These are phyloP conservation scores for Mythimna albipuncta DNA, from an alignment of 2,888 invertebrate genomes.

Conservation along the genomic window DNA sequence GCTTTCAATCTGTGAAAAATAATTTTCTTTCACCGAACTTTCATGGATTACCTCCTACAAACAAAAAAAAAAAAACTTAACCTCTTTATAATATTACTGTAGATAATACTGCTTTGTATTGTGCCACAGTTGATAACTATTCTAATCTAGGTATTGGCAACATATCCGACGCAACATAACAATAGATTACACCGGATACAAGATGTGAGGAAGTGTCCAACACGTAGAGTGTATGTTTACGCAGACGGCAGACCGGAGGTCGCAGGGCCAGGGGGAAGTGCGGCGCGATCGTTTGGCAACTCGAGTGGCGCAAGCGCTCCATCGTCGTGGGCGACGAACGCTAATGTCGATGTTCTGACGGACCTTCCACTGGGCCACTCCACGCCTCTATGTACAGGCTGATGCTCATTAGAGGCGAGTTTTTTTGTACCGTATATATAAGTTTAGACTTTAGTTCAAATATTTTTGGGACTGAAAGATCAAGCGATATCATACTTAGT, in stretches of 20 bases:
- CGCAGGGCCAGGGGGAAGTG: constrained; percentile 56
- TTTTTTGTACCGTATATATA: too few relatives aligned
- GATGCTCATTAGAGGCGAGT: constrained; percentile 36
- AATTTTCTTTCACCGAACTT: too few relatives aligned
- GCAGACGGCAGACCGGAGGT: constrained; percentile 12
- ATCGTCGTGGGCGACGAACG: constrained; percentile 58
- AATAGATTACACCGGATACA: constrained; percentile 48
- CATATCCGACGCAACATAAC: constrained; percentile 18
- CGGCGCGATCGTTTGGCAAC: constrained; percentile 79
- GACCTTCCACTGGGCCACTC: constrained; percentile 62
- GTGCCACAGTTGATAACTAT: constrained; percentile 7
- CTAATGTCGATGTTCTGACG: constrained; percentile 63
- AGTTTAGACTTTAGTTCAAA: not conserved
- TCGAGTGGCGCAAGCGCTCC: constrained; percentile 85
- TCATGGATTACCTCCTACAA: too few relatives aligned
- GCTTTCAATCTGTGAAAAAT: too few relatives aligned
- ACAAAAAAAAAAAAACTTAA: too few relatives aligned
- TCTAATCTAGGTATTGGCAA: not conserved
- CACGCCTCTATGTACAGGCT: constrained; percentile 79
- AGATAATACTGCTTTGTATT: not conserved
- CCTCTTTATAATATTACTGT: too few relatives aligned
- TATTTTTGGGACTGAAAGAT: too few relatives aligned
- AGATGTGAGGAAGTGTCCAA: constrained; percentile 52
- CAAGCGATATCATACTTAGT: too few relatives aligned
- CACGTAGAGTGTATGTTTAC: constrained; percentile 48